phyloP scores from a whole-genome alignment of 1,140 invertebrate genomes.

The Aphaenogaster ashmeadi region DNA sequence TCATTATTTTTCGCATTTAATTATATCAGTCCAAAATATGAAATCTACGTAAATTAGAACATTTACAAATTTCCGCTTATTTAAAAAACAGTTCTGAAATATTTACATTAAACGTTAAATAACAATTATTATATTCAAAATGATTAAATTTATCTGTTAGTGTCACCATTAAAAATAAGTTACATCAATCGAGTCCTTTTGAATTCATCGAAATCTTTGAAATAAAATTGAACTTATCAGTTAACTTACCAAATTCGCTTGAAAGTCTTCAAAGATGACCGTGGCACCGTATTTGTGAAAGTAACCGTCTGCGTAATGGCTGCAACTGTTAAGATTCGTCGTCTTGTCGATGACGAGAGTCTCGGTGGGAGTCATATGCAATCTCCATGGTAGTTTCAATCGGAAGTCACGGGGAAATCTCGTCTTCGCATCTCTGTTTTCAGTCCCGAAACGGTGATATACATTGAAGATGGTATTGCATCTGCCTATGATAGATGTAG shows the following conservation, averaged over 20 bases:
- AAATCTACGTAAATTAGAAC: not conserved
- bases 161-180: not conserved
- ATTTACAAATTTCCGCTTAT: not conserved
- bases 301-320: conserved; percentile 65
- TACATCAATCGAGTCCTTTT: not conserved
- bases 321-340: conserved; percentile 77
- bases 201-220: not conserved
- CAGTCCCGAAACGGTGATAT: conserved; percentile 68
- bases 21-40: not conserved
- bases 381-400: conserved; percentile 56
- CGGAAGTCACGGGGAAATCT: conserved; percentile 61
- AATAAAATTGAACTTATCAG: not conserved
- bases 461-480: conserved; percentile 79
- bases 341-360: conserved; percentile 76
- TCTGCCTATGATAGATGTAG: conserved; percentile 79
- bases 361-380: conserved; percentile 69
- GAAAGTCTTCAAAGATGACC: conserved; percentile 52
- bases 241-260: conserved; percentile 69
- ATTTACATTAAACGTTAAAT: not conserved
- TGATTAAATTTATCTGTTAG: not conserved
- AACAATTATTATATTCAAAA: not conserved
- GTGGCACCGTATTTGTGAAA: conserved; percentile 67
- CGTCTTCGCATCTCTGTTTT: conserved; percentile 23
- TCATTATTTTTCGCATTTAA: not conserved
- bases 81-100: not conserved